These are phyloP conservation scores for Eleutherodactylus coqui DNA, from an alignment of 2,797 vertebrate genomes.

Conservation along the genomic window DNA sequence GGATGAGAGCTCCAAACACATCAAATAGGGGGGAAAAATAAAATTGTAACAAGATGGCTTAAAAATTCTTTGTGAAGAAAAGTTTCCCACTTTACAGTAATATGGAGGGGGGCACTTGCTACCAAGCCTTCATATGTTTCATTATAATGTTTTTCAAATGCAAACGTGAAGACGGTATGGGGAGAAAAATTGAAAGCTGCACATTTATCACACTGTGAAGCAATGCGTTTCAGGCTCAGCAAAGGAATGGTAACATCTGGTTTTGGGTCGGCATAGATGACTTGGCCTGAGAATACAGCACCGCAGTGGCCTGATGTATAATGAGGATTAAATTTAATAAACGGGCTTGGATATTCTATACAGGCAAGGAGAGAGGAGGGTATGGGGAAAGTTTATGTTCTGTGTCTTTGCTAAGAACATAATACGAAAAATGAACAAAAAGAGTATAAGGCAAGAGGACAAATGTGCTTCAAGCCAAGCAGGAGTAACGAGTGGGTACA, in stretches of 20 bases:
- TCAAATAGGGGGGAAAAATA: slow-evolving; percentile 63
- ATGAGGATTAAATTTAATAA: slow-evolving; percentile 72
- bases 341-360: slow-evolving; percentile 68
- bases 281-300: slow-evolving; percentile 73
- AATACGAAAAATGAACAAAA: slow-evolving; percentile 61
- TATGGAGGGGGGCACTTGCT: slow-evolving; percentile 72
- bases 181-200: slow-evolving; percentile 71
- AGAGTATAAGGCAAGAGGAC: slow-evolving; percentile 64
- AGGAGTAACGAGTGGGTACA: slow-evolving; percentile 58
- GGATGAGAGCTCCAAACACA: slow-evolving; percentile 18
- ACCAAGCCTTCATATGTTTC: slow-evolving; percentile 77
- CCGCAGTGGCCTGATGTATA: slow-evolving; percentile 66
- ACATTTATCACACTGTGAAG: slow-evolving; percentile 64
- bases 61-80: slow-evolving; percentile 74
- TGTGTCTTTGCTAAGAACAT: slow-evolving; percentile 63
- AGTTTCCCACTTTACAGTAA: slow-evolving; percentile 66
- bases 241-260: slow-evolving; percentile 72
- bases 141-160: slow-evolving; percentile 68
- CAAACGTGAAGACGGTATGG: slow-evolving; percentile 76
- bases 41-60: slow-evolving; percentile 75
- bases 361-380: slow-evolving; percentile 68
- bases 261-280: slow-evolving; percentile 67
- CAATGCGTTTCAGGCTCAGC: slow-evolving; percentile 69
- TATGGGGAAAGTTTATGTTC: slow-evolving; percentile 67
- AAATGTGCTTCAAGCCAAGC: slow-evolving; percentile 66